These are phyloP conservation scores for Callimorpha dominula DNA, from an alignment of 2,888 invertebrate species.

Conservation along the genomic window DNA sequence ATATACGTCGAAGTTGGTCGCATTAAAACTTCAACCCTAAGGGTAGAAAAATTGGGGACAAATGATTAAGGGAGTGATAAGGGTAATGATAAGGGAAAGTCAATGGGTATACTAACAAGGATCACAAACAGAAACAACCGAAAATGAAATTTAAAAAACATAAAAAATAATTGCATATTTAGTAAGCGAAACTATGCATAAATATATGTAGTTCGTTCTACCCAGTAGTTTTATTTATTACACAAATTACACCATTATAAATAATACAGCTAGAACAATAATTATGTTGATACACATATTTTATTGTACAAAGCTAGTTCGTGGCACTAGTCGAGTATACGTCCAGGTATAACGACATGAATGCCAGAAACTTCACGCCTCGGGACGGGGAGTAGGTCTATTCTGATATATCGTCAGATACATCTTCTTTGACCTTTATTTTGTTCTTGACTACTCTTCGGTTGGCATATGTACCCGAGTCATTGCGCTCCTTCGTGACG, in stretches of 20 bases:
- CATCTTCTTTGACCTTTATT: conserved; percentile 74
- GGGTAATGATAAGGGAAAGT: too few relatives aligned
- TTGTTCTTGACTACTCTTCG: conserved; percentile 68
- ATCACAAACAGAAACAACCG: conserved; percentile 64
- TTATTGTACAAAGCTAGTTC: conserved; percentile 37
- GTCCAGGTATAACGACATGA: conserved; percentile 38
- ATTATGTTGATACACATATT: not conserved
- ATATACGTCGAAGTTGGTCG: too few relatives aligned
- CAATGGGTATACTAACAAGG: conserved; percentile 61
- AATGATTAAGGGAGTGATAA: too few relatives aligned
- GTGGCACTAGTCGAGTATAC: conserved; percentile 46
- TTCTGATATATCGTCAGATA: conserved; percentile 78
- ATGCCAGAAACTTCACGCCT: conserved; percentile 33
- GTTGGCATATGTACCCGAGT: conserved; percentile 63
- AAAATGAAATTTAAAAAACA: conserved; percentile 71
- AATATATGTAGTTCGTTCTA: conserved; percentile 54
- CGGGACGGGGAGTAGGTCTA: conserved; percentile 35
- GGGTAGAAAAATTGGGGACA: too few relatives aligned
- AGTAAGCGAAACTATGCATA: conserved; percentile 63
- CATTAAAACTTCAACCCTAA: too few relatives aligned
- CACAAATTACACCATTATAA: conserved; percentile 10
- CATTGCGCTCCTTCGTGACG: conserved; percentile 69
- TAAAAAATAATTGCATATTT: conserved; percentile 56
- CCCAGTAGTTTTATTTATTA: conserved; percentile 45
- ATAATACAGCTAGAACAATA: conserved; percentile 15